These are phyloP conservation scores for Drosophila watanabei DNA, from an alignment of 1,140 invertebrate species.

Conservation along the genomic window DNA sequence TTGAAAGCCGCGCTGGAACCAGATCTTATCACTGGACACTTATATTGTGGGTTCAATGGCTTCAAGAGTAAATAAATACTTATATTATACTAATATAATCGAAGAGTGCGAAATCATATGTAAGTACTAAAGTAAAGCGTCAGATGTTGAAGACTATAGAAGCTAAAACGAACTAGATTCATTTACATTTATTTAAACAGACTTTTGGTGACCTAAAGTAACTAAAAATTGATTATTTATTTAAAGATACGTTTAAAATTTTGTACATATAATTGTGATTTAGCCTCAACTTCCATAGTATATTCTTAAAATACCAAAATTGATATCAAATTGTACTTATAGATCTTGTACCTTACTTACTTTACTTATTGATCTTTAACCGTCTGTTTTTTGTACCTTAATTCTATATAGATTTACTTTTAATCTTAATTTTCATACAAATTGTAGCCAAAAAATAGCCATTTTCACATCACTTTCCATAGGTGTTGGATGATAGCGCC, in stretches of 20 bases:
- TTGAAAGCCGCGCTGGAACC: background rate
- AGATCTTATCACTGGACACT: background rate
- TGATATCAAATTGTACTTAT: background rate
- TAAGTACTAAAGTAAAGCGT: no score
- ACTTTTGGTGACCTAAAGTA: no score
- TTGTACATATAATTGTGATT: no score
- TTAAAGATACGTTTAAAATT: no score
- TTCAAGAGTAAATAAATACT: background rate
- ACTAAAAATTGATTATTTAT: no score
- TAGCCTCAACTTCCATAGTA: no score
- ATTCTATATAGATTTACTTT: background rate
- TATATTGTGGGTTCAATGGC: background rate
- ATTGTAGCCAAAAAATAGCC: slow-evolving; percentile 3
- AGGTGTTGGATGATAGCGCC: slow-evolving; percentile 69
- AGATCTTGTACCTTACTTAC: background rate
- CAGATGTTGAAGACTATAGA: background rate
- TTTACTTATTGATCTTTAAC: background rate
- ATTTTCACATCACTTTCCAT: slow-evolving; percentile 6
- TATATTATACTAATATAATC: background rate
- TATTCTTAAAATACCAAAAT: no score
- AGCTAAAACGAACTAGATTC: background rate
- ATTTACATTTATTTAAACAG: no score
- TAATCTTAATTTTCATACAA: background rate
- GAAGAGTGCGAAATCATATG: background rate
- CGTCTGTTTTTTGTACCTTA: background rate